phyloP scores from a whole-genome alignment of 2,113 vertebrate genomes.

The Rhadina sibilatrix region DNA sequence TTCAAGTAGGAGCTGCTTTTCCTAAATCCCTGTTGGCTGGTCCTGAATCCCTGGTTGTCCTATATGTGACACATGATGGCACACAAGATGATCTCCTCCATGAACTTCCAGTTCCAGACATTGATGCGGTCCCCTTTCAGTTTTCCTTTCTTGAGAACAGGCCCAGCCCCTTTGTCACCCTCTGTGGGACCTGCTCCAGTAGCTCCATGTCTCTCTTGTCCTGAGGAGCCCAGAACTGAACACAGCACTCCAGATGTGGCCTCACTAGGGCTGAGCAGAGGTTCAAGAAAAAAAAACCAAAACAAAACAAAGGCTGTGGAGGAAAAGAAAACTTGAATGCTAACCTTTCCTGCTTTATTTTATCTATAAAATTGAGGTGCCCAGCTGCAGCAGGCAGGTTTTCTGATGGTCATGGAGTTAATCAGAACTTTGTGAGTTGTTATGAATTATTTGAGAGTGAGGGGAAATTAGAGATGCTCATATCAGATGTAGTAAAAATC shows the following conservation, averaged over 20 bases:
- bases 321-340: neutral
- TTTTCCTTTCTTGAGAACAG: neutral
- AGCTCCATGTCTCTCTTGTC: neutral
- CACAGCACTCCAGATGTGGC: neutral
- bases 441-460: neutral
- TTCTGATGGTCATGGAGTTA: neutral
- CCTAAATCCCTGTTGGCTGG: neutral
- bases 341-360: neutral
- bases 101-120: neutral
- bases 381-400: neutral
- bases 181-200: neutral
- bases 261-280: neutral
- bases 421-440: neutral
- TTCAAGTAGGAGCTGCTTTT: neutral
- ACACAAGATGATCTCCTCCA: neutral
- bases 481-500: neutral
- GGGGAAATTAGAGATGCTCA: neutral
- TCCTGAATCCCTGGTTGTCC: neutral
- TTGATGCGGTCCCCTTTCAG: neutral
- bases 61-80: neutral
- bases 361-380: neutral
- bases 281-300: neutral
- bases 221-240: neutral
- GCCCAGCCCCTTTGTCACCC: neutral
- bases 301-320: rapidly evolving